Evolutionary conservation across 2,888 invertebrate species (phyloP), one percentile per base, ranked within the genome.

Genomic region (Netelia inedita): DNA sequence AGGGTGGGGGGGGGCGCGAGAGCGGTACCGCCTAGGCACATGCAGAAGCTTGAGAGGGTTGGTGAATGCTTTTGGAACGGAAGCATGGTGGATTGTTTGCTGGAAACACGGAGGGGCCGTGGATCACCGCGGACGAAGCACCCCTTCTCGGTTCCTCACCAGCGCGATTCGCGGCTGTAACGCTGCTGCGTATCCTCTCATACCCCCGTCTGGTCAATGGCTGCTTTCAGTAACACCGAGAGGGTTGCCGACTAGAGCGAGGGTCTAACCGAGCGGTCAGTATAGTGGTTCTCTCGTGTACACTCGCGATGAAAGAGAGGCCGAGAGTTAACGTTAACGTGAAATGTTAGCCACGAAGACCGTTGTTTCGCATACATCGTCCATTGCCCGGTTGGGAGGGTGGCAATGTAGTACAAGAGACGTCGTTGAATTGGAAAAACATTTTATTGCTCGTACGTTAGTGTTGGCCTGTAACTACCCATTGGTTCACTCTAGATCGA

Each of bases 61-160:
- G 55, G 74, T 46, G 86, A 90, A 89, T 89, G 88, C 89, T 89
- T 89, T 87, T 83, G 86, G 88, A 89, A 89, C 88, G 88, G 88
- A 87, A 88, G 88, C 86, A 87, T 80, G 78, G 84, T 81, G 87
- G 86, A 90, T 89, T 90, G 89, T 90, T 90, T 87, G 89, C 76
- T 82, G 82, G 85, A 85, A 86, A 87, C 74, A 80, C 86, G 86
- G 85, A 68, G 59, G 65, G 82, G 83, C 85, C 81, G 76, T 86
- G 85, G 73, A 85, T 79, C 85, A 76, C 84, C 59, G 65, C 53
- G 71, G 59, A 72, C 76, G 69, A 9, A 19, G 65, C n/a, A 28
- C 57, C 65, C 65, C 53, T 66, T 61, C 53, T 66, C 65, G 83
- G 46, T 81, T 81, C 46, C 78, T 59, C 69, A 57, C 28, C 65